Evolutionary conservation across 2,113 vertebrate genomes (phyloP), one percentile per base, ranked within the genome.

Genomic region (Heterotis niloticus): DNA sequence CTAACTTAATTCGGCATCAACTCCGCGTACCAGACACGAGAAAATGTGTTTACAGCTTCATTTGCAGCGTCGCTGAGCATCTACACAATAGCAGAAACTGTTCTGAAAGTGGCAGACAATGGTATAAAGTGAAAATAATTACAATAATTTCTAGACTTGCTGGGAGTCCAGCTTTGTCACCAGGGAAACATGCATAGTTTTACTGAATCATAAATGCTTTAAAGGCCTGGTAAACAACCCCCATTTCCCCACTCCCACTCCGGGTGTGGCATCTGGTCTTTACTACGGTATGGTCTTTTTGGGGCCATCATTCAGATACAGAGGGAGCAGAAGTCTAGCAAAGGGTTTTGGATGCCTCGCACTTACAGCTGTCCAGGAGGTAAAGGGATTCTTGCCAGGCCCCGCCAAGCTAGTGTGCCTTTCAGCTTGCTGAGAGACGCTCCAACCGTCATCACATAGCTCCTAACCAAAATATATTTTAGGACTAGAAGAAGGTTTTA

Each of bases 371-470:
- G 82, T 84, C 75, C 68, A 18, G 73, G 62, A 52, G 79, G 44
- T 81, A 64, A 23, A 76, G 73, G 80, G 71, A 77, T 64, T 77
- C 71, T 54, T 64, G 76, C 54, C 44, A 54, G 81, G 69, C 65
- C 78, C 80, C 66, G 54, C 56, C 72, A 76, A 12, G 44, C n/a
- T 77, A 69, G 70, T 18, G 18, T 0, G 4, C 79, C 85, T 73
- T 83, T 87, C 82, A 34, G 16, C 59, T 26, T 65, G 59, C 83
- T 64, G 67, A 81, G 59, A 79, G 24, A 79, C 75, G 76, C 81
- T 82, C 75, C 81, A 82, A 79, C 64, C 73, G 65, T 80, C 79
- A 57, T 68, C 66, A 67, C 83, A 60, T 78, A 75, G 29, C 28
- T 76, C n/a, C 44, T 65, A 51, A 76, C 75, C 77, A 51, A 59